Evolutionary conservation across 1,140 invertebrate species (phyloP).

Genomic region (Luehdorfia chinensis): DNA sequence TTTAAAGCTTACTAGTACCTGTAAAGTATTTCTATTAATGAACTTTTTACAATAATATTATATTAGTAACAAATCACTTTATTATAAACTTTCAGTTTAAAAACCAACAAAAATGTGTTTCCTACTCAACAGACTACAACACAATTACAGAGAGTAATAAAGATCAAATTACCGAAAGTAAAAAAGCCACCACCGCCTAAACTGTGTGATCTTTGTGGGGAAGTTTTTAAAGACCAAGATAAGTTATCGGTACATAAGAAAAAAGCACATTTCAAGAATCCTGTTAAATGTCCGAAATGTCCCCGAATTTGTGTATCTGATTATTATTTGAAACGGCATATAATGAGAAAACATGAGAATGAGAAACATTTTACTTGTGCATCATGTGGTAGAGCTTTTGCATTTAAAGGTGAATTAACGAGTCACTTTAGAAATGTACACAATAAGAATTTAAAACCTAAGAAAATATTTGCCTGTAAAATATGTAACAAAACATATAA

Average conservation of each 20-base stretch:
- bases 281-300: conserved; percentile 53
- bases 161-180: conserved; percentile 34
- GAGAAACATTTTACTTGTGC: conserved; percentile 60
- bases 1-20: no score
- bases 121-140: conserved; percentile 14
- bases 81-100: conserved; percentile 29
- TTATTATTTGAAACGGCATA: conserved; percentile 62
- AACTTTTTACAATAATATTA: no score
- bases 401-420: conserved; percentile 58
- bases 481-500: conserved; percentile 67
- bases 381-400: conserved; percentile 57
- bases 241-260: conserved; percentile 44
- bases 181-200: conserved; percentile 33
- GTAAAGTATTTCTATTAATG: no score
- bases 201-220: conserved; percentile 61
- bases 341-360: conserved; percentile 55
- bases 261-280: conserved; percentile 40
- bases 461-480: conserved; percentile 56
- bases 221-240: conserved; percentile 47
- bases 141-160: conserved; percentile 24
- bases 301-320: conserved; percentile 47
- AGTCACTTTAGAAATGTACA: conserved; percentile 63
- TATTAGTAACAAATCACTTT: no score
- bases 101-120: conserved; percentile 19
- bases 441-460: conserved; percentile 43